phyloP scores from a whole-genome alignment of 2,888 invertebrate genomes.

The Pristionchus japonicus region DNA sequence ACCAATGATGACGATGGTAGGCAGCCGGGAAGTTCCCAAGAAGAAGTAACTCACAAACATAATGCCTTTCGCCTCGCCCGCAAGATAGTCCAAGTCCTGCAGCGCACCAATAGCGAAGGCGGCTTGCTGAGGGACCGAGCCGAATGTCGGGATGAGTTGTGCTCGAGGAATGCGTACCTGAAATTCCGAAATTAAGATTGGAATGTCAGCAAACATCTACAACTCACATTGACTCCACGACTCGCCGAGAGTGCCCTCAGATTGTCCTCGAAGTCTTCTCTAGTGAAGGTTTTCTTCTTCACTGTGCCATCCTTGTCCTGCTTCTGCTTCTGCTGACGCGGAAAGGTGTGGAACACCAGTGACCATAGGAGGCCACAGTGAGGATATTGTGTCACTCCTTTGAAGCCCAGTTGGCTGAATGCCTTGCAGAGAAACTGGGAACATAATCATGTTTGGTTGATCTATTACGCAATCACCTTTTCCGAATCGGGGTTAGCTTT shows the following conservation, averaged over 20 bases:
- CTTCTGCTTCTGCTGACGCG: neutral
- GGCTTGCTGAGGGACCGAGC: neutral
- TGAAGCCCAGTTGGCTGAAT: neutral
- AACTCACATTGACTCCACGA: neutral
- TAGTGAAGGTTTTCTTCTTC: neutral
- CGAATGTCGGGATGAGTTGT: neutral
- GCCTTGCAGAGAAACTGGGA: neutral
- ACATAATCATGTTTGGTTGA: neutral
- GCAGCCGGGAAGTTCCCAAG: no score
- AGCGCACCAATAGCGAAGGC: neutral
- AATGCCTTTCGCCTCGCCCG: neutral
- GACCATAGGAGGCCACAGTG: neutral
- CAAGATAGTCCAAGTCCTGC: neutral
- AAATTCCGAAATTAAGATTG: no score
- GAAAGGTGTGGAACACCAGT: neutral
- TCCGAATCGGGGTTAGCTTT: neutral
- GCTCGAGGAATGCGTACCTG: neutral
- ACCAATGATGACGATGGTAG: no score
- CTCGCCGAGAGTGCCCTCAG: no score
- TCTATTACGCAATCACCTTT: neutral
- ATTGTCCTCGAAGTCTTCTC: no score
- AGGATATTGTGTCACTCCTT: neutral
- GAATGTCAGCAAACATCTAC: neutral
- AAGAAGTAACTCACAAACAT: neutral
- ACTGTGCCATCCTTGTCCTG: neutral